Percentiles rank a stretch among this genome's conserved stretches.
Evolutionary conservation across 2,113 vertebrate species (phyloP).

Genomic region (Ictidomys tridecemlineatus): DNA sequence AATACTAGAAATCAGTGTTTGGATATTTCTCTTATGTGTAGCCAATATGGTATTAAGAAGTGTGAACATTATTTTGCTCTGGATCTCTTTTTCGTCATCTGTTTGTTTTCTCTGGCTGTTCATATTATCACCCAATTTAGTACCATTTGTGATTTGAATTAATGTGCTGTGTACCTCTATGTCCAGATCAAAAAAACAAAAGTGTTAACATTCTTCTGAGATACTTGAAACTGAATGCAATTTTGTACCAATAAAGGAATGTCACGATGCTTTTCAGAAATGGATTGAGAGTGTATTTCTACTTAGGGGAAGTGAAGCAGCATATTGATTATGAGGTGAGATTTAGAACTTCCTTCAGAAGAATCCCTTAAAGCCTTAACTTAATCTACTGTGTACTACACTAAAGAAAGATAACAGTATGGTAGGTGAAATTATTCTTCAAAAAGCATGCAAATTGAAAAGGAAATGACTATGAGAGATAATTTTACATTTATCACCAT

Average conservation of each 20-base stretch:
- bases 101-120: constrained; percentile 75
- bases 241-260: constrained; percentile 65
- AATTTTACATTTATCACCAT: constrained; percentile 68
- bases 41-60: neutral
- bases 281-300: constrained; percentile 62
- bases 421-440: constrained; percentile 60
- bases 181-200: constrained; percentile 69
- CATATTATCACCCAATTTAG: constrained; percentile 75
- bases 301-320: neutral
- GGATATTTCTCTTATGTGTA: neutral
- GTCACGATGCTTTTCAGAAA: constrained; percentile 63
- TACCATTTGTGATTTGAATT: constrained; percentile 82
- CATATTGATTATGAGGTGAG: constrained; percentile 63
- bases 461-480: constrained; percentile 48
- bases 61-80: constrained; percentile 62
- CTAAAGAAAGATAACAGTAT: constrained; percentile 68
- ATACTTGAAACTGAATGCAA: constrained; percentile 68
- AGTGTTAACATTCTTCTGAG: constrained; percentile 79
- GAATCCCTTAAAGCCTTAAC: constrained; percentile 49
- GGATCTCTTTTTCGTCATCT: constrained; percentile 67
- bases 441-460: constrained; percentile 70
- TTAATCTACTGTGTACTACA: constrained; percentile 61
- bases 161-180: constrained; percentile 66
- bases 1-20: constrained; percentile 48
- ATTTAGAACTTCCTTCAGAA: constrained; percentile 70